A percentile compares a stretch with the other conserved stretches of the same genome.
Conservation (phyloP, 2,113 vertebrate genomes). For the Pterophyllum scalare region DNA sequence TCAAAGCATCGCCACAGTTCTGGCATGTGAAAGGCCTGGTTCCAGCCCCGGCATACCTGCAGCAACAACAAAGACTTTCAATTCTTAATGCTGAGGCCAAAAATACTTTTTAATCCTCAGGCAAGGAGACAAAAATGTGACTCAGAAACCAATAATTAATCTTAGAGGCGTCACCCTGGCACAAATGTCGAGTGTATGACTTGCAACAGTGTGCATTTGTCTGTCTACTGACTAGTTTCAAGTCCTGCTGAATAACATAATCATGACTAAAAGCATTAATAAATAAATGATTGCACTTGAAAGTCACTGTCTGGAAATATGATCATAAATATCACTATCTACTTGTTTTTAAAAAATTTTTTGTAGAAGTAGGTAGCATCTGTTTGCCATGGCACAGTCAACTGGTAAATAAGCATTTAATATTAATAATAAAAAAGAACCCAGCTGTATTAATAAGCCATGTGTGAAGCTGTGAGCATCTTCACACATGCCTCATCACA, state of each 20-base stretch:
- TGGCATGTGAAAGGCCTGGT: conserved; percentile 95
- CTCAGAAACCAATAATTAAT: neutral
- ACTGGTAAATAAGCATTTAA: neutral
- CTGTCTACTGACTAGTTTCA: neutral
- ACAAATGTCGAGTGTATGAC: neutral
- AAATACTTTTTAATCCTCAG: neutral
- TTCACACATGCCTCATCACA: neutral
- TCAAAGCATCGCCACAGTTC: conserved; percentile 98
- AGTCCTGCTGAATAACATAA: neutral
- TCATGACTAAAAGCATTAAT: neutral
- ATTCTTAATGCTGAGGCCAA: neutral
- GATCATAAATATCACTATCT: neutral
- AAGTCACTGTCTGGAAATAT: neutral
- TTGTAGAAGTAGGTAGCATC: neutral
- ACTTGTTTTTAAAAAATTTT: too few species aligned
- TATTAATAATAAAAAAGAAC: neutral
- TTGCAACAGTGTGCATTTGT: neutral
- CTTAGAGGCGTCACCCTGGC: neutral
- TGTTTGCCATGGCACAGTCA: neutral
- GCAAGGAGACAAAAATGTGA: neutral
- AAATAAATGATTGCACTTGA: neutral
- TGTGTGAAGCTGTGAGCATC: neutral
- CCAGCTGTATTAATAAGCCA: neutral
- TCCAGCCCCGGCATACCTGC: conserved; percentile 90
- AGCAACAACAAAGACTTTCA: neutral